Conservation (phyloP, 2,888 invertebrate species). For the Notocelia uddmanniana region DNA sequence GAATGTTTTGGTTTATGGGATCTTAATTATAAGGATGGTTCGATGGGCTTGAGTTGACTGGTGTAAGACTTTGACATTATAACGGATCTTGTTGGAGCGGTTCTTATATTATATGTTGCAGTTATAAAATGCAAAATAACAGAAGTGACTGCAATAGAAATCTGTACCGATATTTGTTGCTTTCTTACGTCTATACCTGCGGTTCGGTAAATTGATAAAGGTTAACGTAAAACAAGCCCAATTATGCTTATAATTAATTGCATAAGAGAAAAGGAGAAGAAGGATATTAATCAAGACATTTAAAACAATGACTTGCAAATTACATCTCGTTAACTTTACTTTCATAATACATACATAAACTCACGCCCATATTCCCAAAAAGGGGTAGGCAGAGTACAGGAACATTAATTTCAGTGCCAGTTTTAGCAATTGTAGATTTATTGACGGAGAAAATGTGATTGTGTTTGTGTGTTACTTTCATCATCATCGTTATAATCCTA, state of each 20-base stretch:
- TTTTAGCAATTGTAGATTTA: no score
- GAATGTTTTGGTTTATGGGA: background rate
- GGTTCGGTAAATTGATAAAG: background rate
- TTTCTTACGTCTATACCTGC: background rate
- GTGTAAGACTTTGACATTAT: background rate
- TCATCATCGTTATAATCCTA: background rate
- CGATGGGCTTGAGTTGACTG: background rate
- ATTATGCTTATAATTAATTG: background rate
- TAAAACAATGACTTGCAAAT: background rate
- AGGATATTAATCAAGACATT: background rate
- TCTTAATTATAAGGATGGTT: conserved; percentile 22
- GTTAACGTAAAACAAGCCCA: background rate
- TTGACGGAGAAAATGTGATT: no score
- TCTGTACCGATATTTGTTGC: background rate
- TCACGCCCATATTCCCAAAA: no score
- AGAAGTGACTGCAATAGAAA: background rate
- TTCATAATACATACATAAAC: no score
- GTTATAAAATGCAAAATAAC: background rate
- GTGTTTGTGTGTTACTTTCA: no score
- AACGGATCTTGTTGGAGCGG: background rate
- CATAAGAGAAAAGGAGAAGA: background rate
- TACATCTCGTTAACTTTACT: background rate
- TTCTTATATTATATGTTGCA: background rate
- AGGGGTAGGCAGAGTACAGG: no score
- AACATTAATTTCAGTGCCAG: no score